phyloP scores from a whole-genome alignment of 2,888 invertebrate genomes.

The Amblyjoppa proteus region DNA sequence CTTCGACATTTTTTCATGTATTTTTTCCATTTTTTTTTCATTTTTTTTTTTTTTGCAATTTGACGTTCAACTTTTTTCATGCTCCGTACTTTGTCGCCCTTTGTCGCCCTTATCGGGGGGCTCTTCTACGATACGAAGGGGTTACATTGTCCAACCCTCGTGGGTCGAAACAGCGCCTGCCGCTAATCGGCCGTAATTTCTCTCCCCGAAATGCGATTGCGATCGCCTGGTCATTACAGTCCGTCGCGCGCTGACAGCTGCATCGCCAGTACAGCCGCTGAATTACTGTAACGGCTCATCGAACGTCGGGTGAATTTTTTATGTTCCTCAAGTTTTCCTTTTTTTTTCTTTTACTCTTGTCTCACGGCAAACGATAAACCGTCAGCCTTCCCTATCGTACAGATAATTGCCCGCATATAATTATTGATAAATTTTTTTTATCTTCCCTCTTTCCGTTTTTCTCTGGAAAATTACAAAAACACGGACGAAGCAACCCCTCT shows the following conservation, averaged over 20 bases:
- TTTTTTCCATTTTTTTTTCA: conserved; percentile 43
- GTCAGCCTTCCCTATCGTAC: conserved; percentile 4
- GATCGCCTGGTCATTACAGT: conserved; percentile 50
- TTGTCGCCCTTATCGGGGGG: conserved; percentile 45
- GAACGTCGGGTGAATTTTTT: conserved; percentile 2
- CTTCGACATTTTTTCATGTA: conserved; percentile 36
- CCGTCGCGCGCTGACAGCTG: conserved; percentile 46
- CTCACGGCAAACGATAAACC: not conserved
- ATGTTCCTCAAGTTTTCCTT: not conserved
- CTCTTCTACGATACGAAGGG: not conserved
- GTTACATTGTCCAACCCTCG: not conserved
- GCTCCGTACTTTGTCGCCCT: not conserved
- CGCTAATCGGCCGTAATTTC: conserved; percentile 62
- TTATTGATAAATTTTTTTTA: not conserved
- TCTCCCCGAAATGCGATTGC: conserved; percentile 62
- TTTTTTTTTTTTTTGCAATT: not conserved
- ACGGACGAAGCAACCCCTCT: not conserved
- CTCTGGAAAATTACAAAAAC: not conserved
- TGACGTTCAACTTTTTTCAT: not conserved
- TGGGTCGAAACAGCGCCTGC: conserved; percentile 18
- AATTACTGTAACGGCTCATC: conserved; percentile 14
- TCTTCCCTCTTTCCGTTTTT: not conserved
- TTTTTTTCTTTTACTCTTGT: not conserved
- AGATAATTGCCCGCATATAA: conserved; percentile 12
- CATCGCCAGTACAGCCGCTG: conserved; percentile 28